These are phyloP conservation scores for Drosophila pegasa DNA, from an alignment of 2,888 invertebrate species.

Conservation along the genomic window DNA sequence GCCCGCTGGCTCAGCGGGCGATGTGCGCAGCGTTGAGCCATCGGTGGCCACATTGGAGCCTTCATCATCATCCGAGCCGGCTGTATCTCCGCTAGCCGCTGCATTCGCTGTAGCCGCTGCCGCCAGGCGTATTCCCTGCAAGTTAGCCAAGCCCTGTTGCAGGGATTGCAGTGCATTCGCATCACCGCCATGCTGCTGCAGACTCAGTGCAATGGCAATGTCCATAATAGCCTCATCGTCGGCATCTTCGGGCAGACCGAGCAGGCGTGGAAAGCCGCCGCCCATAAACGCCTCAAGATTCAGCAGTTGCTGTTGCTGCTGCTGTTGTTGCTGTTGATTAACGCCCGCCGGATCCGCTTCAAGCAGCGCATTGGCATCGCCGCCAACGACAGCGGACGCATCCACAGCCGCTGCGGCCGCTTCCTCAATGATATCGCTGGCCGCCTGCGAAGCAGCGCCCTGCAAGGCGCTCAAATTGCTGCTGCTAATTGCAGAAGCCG, in stretches of 20 bases:
- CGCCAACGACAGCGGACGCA: slow-evolving; percentile 71
- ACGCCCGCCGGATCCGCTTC: slow-evolving; percentile 39
- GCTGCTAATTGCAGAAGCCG: slow-evolving; percentile 62
- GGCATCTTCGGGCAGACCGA: slow-evolving; percentile 96
- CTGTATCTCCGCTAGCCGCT: slow-evolving; percentile 87
- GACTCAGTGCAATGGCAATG: slow-evolving; percentile 96
- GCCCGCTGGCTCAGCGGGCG: slow-evolving; percentile 91
- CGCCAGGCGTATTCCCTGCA: slow-evolving; percentile 82
- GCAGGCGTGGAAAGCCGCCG: slow-evolving; percentile 90
- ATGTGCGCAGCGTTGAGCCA: slow-evolving; percentile 95
- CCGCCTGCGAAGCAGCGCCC: slow-evolving; percentile 69
- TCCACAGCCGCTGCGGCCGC: slow-evolving; percentile 65
- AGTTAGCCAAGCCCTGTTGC: slow-evolving; percentile 85
- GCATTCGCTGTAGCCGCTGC: slow-evolving; percentile 67
- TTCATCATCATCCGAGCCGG: slow-evolving; percentile 95
- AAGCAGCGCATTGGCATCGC: slow-evolving; percentile 51
- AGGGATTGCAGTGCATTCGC: slow-evolving; percentile 86
- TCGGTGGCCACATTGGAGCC: slow-evolving; percentile 98
- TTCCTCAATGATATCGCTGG: slow-evolving; percentile 69
- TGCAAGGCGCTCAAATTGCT: slow-evolving; percentile 61
- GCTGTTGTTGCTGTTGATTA: slow-evolving; percentile 31
- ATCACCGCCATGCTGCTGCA: slow-evolving; percentile 92
- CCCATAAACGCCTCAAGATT: slow-evolving; percentile 86
- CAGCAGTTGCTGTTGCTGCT: slow-evolving; percentile 73
- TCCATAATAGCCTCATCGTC: slow-evolving; percentile 99